A percentile compares a stretch with the other conserved stretches of the same genome.
phyloP scores from a whole-genome alignment of 2,888 invertebrate genomes.

The Drepana falcataria region DNA sequence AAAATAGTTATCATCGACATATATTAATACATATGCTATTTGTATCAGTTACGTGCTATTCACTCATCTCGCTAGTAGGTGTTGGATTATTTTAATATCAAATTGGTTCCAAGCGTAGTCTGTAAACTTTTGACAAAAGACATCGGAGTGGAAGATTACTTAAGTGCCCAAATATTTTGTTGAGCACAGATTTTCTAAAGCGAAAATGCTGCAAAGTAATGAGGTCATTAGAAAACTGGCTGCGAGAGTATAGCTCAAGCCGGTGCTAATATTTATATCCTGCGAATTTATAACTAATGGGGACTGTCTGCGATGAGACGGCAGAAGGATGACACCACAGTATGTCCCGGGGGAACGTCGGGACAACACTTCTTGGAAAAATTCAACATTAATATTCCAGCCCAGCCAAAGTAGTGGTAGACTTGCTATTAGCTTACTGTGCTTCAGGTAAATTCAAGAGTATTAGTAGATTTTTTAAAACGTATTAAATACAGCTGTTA shows the following conservation, averaged over 20 bases:
- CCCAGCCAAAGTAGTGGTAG: constrained; percentile 26
- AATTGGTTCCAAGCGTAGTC: too few species aligned
- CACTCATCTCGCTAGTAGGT: too few species aligned
- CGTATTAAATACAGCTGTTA: too few species aligned
- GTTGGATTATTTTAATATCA: too few species aligned
- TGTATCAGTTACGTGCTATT: neutral
- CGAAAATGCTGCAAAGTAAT: constrained; percentile 12
- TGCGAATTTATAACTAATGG: constrained; percentile 60
- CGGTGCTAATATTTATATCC: constrained; percentile 40
- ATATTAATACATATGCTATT: neutral
- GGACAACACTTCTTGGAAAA: constrained; percentile 40
- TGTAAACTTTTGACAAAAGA: neutral
- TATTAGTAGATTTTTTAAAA: constrained; percentile 34
- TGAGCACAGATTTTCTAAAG: neutral
- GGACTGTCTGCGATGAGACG: constrained; percentile 53
- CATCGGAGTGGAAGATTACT: neutral
- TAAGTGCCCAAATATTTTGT: neutral
- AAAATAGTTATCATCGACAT: too few species aligned
- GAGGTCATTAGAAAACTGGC: constrained; percentile 24
- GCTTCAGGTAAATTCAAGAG: constrained; percentile 43
- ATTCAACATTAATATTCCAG: constrained; percentile 60
- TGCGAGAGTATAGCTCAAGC: constrained; percentile 15
- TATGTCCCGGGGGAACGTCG: constrained; percentile 36
- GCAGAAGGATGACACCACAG: constrained; percentile 52
- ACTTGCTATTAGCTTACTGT: constrained; percentile 51